These are phyloP conservation scores for Polypterus senegalus DNA, from an alignment of 2,113 vertebrate species.

Conservation along the genomic window DNA sequence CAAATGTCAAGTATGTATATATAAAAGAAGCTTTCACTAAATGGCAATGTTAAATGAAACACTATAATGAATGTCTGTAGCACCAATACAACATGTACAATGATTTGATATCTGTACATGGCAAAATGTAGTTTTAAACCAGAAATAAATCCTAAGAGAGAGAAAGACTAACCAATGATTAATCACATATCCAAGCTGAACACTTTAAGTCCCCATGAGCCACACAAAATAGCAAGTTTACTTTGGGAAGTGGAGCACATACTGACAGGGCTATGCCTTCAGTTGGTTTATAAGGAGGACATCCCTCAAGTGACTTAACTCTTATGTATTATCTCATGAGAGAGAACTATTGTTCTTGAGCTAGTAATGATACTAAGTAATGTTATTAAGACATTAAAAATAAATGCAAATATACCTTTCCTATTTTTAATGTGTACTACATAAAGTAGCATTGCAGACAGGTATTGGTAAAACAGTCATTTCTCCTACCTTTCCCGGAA, in stretches of 20 bases:
- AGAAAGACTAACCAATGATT: conserved; percentile 1
- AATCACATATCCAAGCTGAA: background rate
- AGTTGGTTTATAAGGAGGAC: background rate
- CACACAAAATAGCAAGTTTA: conserved; percentile 1
- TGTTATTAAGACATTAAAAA: too few species aligned
- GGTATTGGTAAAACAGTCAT: too few species aligned
- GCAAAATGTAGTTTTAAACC: background rate
- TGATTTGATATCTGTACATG: background rate
- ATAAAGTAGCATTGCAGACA: too few species aligned
- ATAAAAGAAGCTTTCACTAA: too few species aligned
- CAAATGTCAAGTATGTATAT: too few species aligned
- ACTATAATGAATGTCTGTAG: too few species aligned
- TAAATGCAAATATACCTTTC: too few species aligned
- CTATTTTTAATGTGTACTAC: too few species aligned
- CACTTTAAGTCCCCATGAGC: conserved; percentile 1
- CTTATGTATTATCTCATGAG: background rate
- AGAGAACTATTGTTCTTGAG: background rate
- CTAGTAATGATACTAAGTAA: background rate
- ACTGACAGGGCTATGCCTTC: background rate
- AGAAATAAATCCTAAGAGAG: background rate
- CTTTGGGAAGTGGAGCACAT: background rate
- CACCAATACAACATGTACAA: background rate
- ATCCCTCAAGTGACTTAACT: conserved; percentile 1
- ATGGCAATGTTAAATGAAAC: too few species aligned
- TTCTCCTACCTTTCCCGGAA: too few species aligned